Conservation (phyloP, 2,888 invertebrate species). For the Cantharis rufa region DNA sequence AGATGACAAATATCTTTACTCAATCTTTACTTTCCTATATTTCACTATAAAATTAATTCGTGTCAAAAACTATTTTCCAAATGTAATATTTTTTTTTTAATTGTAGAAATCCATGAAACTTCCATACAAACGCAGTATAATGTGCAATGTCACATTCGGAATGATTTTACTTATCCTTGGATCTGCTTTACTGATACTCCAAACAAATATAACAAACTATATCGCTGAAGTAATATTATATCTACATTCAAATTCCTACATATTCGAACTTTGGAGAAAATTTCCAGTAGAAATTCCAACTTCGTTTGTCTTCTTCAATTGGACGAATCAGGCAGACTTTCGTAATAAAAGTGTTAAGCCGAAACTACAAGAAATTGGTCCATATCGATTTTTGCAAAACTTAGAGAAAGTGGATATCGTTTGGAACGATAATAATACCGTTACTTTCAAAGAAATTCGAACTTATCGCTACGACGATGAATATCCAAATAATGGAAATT, state of each 20-base stretch:
- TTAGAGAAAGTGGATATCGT: conserved; percentile 73
- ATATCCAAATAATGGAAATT: conserved; percentile 66
- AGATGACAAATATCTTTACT: too few relatives aligned
- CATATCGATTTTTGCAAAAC: conserved; percentile 69
- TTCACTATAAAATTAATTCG: too few relatives aligned
- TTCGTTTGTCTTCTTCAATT: conserved; percentile 51
- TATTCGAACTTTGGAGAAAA: conserved; percentile 37
- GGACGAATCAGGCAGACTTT: conserved; percentile 59
- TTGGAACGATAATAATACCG: conserved; percentile 74
- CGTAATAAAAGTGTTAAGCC: conserved; percentile 61
- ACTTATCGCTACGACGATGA: conserved; percentile 71
- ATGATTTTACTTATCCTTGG: not conserved
- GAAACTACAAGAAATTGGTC: conserved; percentile 62
- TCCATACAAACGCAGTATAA: not conserved
- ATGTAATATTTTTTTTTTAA: not conserved
- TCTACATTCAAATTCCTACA: not conserved
- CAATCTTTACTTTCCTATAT: too few relatives aligned
- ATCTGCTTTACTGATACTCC: not conserved
- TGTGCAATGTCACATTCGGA: not conserved
- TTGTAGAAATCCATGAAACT: not conserved
- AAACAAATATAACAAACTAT: not conserved
- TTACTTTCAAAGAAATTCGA: conserved; percentile 70
- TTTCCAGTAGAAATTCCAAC: conserved; percentile 45
- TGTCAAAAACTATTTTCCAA: too few relatives aligned
- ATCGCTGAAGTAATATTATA: not conserved